These are phyloP conservation scores for Lepilemur septentrionalis DNA, from an alignment of 2,797 vertebrate species.

Conservation along the genomic window DNA sequence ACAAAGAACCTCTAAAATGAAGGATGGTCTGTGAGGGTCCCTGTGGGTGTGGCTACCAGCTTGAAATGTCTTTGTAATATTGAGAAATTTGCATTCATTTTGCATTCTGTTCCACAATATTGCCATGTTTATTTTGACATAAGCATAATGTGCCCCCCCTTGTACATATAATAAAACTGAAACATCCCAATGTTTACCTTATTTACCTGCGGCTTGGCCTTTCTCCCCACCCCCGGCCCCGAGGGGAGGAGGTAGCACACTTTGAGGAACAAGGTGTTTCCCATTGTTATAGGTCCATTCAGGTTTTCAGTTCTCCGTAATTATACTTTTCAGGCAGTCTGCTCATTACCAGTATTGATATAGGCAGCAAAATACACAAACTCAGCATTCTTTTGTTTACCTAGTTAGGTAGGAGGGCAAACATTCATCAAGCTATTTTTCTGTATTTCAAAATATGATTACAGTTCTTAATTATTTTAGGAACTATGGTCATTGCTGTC, in stretches of 20 bases:
- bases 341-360: conserved; percentile 17
- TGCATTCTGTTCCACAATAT: background rate
- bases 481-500: conserved; percentile 59
- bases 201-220: background rate
- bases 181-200: background rate
- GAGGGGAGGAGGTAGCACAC: background rate
- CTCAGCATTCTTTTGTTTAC: conserved; percentile 46
- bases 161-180: background rate
- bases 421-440: conserved; percentile 65
- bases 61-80: background rate
- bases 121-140: background rate
- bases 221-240: background rate
- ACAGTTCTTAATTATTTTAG: conserved; percentile 56
- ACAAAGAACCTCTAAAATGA: background rate
- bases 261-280: background rate
- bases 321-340: background rate
- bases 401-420: conserved; percentile 44
- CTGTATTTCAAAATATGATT: conserved; percentile 26
- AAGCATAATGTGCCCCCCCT: background rate
- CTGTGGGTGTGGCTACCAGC: background rate
- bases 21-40: background rate
- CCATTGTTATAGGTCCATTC: background rate
- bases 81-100: background rate
- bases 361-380: conserved; percentile 8
- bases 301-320: background rate